Percentiles rank a stretch among this genome's conserved stretches.
phyloP scores from a whole-genome alignment of 2,113 vertebrate species.

The Laticauda colubrina region DNA sequence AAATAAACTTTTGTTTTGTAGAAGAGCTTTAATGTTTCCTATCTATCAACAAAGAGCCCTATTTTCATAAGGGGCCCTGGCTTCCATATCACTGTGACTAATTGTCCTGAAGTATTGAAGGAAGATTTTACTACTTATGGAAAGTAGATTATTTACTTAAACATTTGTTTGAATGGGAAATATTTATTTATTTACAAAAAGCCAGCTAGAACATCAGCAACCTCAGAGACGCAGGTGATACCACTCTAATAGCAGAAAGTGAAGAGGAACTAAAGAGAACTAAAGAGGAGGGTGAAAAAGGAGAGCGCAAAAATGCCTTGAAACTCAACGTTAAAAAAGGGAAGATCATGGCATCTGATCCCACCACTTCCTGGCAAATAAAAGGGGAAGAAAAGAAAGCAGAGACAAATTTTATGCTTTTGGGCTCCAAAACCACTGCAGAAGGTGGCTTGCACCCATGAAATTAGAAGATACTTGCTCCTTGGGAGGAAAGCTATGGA shows the following conservation, averaged over 20 bases:
- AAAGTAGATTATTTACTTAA: neutral
- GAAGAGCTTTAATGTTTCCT: neutral
- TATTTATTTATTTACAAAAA: neutral
- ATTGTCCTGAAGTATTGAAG: neutral
- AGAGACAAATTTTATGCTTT: neutral
- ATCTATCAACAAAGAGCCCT: too few species aligned
- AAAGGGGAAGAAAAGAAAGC: neutral
- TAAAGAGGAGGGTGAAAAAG: neutral
- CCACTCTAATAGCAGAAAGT: neutral
- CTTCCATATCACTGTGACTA: neutral
- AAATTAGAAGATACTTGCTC: neutral
- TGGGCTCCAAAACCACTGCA: too few species aligned
- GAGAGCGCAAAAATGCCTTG: neutral
- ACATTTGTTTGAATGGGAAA: neutral
- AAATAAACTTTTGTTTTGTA: neutral
- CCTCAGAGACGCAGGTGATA: neutral
- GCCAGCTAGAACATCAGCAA: neutral
- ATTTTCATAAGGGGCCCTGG: neutral
- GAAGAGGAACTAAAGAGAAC: neutral
- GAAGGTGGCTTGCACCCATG: neutral
- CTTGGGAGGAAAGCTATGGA: neutral
- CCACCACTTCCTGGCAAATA: neutral
- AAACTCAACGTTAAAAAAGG: neutral
- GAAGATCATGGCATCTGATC: neutral
- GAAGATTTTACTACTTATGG: neutral